Percentiles rank a stretch among this genome's conserved stretches.
These are phyloP conservation scores for Cepphus grylle DNA, from an alignment of 2,113 vertebrate genomes.

Conservation along the genomic window DNA sequence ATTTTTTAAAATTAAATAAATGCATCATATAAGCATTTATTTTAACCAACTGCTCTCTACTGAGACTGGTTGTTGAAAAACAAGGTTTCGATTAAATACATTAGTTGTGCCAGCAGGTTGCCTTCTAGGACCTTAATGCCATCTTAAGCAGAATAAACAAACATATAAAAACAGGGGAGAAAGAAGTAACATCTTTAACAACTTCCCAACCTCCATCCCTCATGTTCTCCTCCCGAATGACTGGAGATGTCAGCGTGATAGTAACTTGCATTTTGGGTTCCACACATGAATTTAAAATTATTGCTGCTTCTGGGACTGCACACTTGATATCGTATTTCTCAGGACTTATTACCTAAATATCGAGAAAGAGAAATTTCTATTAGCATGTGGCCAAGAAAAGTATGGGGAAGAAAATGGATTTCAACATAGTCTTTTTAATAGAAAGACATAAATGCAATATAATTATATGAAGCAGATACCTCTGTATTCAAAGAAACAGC, in stretches of 20 bases:
- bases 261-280: constrained; percentile 99
- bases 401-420: background rate
- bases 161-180: constrained; percentile 11
- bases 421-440: background rate
- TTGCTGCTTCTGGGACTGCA: constrained; percentile 88
- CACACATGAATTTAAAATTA: constrained; percentile 88
- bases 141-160: constrained; percentile 64
- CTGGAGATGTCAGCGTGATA: constrained; percentile 94
- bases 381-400: background rate
- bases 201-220: constrained; percentile 95
- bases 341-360: constrained; percentile 87
- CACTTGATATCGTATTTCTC: constrained; percentile 97
- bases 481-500: background rate
- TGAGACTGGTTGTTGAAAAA: constrained; percentile 51
- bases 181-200: constrained; percentile 69
- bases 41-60: constrained; percentile 56
- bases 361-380: constrained; percentile 34
- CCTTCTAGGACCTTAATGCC: constrained; percentile 76
- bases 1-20: constrained; percentile 54
- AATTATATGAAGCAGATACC: background rate
- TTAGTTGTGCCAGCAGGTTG: constrained; percentile 79
- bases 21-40: constrained; percentile 32
- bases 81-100: constrained; percentile 52
- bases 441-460: background rate
- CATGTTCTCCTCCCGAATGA: constrained; percentile 92